phyloP scores from a whole-genome alignment of 1,140 invertebrate genomes.

The Notospermus geniculatus region DNA sequence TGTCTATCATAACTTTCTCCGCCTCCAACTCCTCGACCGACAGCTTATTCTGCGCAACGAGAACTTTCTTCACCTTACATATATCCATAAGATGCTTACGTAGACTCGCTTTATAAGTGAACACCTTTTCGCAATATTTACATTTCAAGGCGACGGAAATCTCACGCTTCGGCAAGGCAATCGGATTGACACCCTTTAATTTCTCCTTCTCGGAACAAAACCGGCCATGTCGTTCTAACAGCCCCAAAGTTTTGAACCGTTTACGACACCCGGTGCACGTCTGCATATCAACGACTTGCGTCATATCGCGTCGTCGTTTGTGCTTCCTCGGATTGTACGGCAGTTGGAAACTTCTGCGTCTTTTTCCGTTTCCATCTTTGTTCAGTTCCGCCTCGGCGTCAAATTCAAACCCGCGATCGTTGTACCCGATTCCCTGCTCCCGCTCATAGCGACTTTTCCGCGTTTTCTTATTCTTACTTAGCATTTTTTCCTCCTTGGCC shows the following conservation, averaged over 20 bases:
- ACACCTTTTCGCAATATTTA: slow-evolving; percentile 35
- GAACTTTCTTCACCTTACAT: slow-evolving; percentile 35
- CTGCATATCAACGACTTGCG: slow-evolving; percentile 38
- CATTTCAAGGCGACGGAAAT: slow-evolving; percentile 23
- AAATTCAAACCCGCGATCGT: background rate
- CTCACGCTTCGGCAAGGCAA: slow-evolving; percentile 17
- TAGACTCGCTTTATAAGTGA: slow-evolving; percentile 39
- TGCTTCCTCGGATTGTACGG: slow-evolving; percentile 43
- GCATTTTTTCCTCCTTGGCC: background rate
- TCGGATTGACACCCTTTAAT: slow-evolving; percentile 27
- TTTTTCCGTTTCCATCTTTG: background rate
- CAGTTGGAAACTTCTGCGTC: slow-evolving; percentile 16
- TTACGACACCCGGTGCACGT: slow-evolving; percentile 44
- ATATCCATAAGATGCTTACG: slow-evolving; percentile 36
- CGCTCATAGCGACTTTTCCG: background rate
- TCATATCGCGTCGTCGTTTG: slow-evolving; percentile 36
- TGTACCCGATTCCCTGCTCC: background rate
- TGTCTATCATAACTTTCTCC: slow-evolving; percentile 26
- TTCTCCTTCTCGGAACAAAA: slow-evolving; percentile 39
- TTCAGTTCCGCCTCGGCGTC: background rate
- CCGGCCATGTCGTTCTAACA: slow-evolving; percentile 43
- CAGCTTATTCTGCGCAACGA: slow-evolving; percentile 20
- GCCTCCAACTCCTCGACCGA: slow-evolving; percentile 27
- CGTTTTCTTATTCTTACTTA: background rate
- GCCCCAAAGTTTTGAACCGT: slow-evolving; percentile 39